Base-by-base conservation (phyloP, 2,113 vertebrate species). In the Uropsilus gracilis region DNA sequence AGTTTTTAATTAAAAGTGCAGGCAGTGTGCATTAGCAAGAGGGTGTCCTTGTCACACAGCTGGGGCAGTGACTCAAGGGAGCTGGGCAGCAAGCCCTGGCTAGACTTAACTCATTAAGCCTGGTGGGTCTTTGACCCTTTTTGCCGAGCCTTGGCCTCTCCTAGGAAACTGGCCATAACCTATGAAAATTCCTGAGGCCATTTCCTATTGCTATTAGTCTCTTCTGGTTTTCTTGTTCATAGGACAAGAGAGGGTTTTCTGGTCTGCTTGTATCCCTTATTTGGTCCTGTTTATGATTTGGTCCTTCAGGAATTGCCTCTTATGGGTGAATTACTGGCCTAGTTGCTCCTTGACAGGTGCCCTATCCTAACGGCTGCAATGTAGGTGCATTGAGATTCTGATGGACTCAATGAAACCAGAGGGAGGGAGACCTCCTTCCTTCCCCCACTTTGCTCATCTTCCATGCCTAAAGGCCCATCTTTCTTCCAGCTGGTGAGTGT, bases 1-100 rank as follows among this genome's bases (percentile, higher is more conserved):
- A 32, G 75, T 12, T 7, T 59, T 94, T 93, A 91, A 96, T 97
- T 93, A 95, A 92, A 71, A 89, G 34, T 34, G 12, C 93, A 75
- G 48, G 42, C 22, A 55, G 89, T 17, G 42, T 39, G 14, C 44
- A 37, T 97, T 73, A 89, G 64, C 83, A 77, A 0, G 1, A 42
- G 80, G 61, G n/a, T 91, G 73, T 78, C 64, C 86, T 82, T 82
- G 82, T 66, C 30, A 11, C 61, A 75, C 5, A 64, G 83, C 57
- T 0, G 0, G 16, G 28, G 46, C 11, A 5, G 68, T 30, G 81
- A 34, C 85, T 82, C 32, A 39, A 22, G 53, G 91, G 34, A 92
- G 82, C 32, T 59, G 72, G 69, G 50, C 11, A 4, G 42, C 20
- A 69, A 11, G 26, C 57, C 57, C 48, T 53, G 37, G 73, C 68